These are phyloP conservation scores for Delichon dasypus DNA, from an alignment of 2,797 vertebrate species.

Conservation along the genomic window DNA sequence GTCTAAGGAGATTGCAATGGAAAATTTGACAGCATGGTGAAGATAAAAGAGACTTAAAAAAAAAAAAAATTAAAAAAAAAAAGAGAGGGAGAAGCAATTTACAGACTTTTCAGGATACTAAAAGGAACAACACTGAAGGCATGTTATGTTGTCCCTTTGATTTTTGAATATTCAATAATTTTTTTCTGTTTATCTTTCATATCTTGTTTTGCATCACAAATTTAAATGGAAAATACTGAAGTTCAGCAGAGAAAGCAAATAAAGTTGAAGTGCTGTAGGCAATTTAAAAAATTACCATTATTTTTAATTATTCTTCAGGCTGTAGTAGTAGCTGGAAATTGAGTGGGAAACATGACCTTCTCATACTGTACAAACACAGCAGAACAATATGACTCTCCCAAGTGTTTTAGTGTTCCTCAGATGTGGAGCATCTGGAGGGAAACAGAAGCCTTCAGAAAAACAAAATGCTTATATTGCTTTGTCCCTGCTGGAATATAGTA, in stretches of 20 bases:
- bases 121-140: not conserved
- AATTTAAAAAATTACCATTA: not conserved
- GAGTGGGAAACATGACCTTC: not conserved
- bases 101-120: not conserved
- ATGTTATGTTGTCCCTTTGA: not conserved
- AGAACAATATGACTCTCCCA: not conserved
- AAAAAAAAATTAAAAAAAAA: too few species aligned
- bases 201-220: not conserved
- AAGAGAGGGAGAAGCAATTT: not conserved
- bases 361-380: not conserved
- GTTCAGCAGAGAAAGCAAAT: not conserved
- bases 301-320: not conserved
- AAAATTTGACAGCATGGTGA: not conserved
- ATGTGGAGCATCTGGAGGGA: not conserved
- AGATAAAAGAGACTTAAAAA: not conserved
- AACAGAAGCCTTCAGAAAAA: not conserved
- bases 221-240: not conserved
- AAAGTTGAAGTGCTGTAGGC: not conserved
- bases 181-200: not conserved
- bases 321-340: not conserved
- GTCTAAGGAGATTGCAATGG: not conserved
- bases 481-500: not conserved
- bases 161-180: not conserved
- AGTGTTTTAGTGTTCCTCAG: not conserved
- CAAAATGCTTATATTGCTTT: not conserved